Conservation (phyloP, 2,797 vertebrate species). For the Poeciliopsis infans region DNA sequence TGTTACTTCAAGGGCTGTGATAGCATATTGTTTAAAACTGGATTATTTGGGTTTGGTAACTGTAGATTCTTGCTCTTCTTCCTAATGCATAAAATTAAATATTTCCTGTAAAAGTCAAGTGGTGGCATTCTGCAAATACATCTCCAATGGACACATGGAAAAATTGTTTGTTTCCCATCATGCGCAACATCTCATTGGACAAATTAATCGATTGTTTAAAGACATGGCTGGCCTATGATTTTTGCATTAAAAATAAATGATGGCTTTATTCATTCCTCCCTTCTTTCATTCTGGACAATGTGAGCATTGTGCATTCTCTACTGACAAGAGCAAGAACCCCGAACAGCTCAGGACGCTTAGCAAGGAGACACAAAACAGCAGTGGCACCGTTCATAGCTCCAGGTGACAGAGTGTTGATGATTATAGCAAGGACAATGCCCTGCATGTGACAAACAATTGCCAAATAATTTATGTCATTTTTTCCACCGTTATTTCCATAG, state of each 20-base stretch:
- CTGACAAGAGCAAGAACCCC: constrained; percentile 51
- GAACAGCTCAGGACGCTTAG: constrained; percentile 82
- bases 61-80: constrained; percentile 22
- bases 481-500: constrained; percentile 93
- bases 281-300: constrained; percentile 29
- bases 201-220: constrained; percentile 20
- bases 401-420: constrained; percentile 94
- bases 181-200: constrained; percentile 4
- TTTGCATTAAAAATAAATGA: constrained; percentile 22
- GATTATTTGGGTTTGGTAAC: constrained; percentile 13
- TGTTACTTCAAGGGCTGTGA: neutral
- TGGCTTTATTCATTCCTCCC: constrained; percentile 37
- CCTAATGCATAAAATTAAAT: constrained; percentile 42
- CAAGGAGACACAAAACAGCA: constrained; percentile 88
- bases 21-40: neutral
- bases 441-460: constrained; percentile 95
- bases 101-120: constrained; percentile 31
- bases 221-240: neutral
- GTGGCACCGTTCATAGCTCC: constrained; percentile 89
- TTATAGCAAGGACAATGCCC: constrained; percentile 97
- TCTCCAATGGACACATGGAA: neutral
- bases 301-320: constrained; percentile 37
- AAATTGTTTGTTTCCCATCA: neutral
- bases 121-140: constrained; percentile 6
- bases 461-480: constrained; percentile 99